Conservation (phyloP, 2,888 invertebrate species). For the Melanostoma mellinum region DNA sequence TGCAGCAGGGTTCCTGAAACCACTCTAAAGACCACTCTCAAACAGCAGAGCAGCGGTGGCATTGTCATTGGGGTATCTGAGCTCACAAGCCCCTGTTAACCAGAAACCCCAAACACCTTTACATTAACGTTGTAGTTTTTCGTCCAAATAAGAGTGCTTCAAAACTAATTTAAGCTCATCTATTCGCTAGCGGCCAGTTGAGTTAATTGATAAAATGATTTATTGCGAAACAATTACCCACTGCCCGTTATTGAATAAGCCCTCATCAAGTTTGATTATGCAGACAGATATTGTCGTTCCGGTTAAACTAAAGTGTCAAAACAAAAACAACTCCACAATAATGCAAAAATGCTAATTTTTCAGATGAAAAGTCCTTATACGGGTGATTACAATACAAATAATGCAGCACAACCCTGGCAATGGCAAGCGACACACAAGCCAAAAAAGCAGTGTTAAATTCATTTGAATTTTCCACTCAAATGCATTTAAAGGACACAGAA, state of each 20-base stretch:
- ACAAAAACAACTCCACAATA: slow-evolving; percentile 31
- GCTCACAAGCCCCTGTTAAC: too few relatives aligned
- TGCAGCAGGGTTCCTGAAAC: too few relatives aligned
- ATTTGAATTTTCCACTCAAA: slow-evolving; percentile 56
- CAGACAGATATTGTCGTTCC: slow-evolving; percentile 55
- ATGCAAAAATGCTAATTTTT: slow-evolving; percentile 41
- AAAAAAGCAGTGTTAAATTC: slow-evolving; percentile 38
- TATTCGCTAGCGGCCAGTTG: too few relatives aligned
- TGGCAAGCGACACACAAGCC: slow-evolving; percentile 11
- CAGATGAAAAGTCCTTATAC: slow-evolving; percentile 1
- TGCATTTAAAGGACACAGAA: slow-evolving; percentile 34
- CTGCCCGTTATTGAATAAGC: slow-evolving; percentile 47
- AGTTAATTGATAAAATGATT: slow-evolving; percentile 38
- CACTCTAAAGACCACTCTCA: too few relatives aligned
- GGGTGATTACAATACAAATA: background rate
- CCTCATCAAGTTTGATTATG: slow-evolving; percentile 57
- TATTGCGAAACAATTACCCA: slow-evolving; percentile 61
- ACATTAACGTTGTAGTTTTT: too few relatives aligned
- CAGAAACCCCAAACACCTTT: too few relatives aligned
- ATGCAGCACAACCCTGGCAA: slow-evolving; percentile 16
- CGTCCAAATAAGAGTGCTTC: too few relatives aligned
- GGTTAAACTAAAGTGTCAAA: slow-evolving; percentile 51
- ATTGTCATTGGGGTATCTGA: too few relatives aligned
- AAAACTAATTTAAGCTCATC: too few relatives aligned
- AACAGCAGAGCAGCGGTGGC: too few relatives aligned